Base-by-base conservation (phyloP, 2,797 vertebrate species). In the Siniperca obscura region DNA sequence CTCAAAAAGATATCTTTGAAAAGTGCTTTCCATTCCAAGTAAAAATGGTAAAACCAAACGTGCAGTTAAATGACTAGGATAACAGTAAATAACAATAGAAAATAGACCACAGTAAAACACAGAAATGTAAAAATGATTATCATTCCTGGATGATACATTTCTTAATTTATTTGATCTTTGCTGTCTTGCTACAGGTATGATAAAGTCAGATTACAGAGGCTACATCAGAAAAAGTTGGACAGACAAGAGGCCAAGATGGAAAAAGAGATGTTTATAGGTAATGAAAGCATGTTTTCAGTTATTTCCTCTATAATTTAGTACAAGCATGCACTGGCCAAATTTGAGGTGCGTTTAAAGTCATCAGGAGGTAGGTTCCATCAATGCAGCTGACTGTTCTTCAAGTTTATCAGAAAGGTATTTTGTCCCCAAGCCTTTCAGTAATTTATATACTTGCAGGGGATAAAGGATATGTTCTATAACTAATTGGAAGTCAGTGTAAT, bases 181-280 rank as follows among this genome's bases (percentile, higher is more conserved):
- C 52, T 74, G 2, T 81, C 46, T 84, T 19, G 14, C 44, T 78
- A 27, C 91, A 99, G 98, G 75, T 95, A 96, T 86, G 94, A 95
- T 87, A 95, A 91, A 86, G 88, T 85, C 55, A 95, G 94, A 77
- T 69, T 96, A 55, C 94, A 95, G 55, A 97, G 91, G 86, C 84
- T 93, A 0, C 94, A 93, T 44, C 95, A 87, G 89, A 97, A 95
- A 57, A 97, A 94, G 86, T 72, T 95, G 30, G 94, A 97, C 61
- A 95, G 91, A 90, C 93, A 87, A 16, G 93, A 90, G 25, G 91
- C 78, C 5, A 73, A 72, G 75, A 70, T 96, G 68, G 98, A 99
- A 89, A 96, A 94, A 83, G 96, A 96, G 61, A 91, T 95, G 86
- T 95, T 97, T 65, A 83, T 81, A 93, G 98, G 98, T 98, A 87